A percentile compares a stretch with the other conserved stretches of the same genome.
Evolutionary conservation across 2,888 invertebrate species (phyloP).

Genomic region (Heterodera filipjevi): DNA sequence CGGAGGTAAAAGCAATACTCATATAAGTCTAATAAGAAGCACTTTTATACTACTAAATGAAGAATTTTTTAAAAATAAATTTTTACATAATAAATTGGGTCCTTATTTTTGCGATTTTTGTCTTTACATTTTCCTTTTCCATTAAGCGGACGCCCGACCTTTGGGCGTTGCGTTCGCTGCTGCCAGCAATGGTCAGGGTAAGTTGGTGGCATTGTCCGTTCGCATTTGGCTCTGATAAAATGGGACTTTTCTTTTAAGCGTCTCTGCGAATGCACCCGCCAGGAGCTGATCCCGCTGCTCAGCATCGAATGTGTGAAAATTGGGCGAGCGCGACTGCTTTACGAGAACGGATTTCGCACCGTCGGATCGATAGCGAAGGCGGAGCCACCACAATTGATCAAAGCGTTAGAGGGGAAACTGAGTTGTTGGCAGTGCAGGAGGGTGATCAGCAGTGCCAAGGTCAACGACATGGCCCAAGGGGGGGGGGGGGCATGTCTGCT

Average conservation of each 20-base stretch:
- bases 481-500: no score
- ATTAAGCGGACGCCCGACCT: constrained; percentile 75
- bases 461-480: constrained; percentile 65
- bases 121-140: background rate
- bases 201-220: no score
- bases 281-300: constrained; percentile 81
- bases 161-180: constrained; percentile 80
- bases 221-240: no score
- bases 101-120: background rate
- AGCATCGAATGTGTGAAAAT: constrained; percentile 86
- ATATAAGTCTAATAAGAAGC: no score
- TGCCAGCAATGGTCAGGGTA: constrained; percentile 73
- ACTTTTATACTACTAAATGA: no score
- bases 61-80: no score
- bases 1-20: no score
- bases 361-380: constrained; percentile 68
- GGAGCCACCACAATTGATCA: constrained; percentile 70
- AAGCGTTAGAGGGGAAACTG: constrained; percentile 42
- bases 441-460: constrained; percentile 85
- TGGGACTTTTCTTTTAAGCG: constrained; percentile 68
- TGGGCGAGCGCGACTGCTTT: constrained; percentile 83
- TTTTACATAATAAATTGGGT: background rate
- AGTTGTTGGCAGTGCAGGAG: constrained; percentile 74
- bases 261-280: constrained; percentile 80
- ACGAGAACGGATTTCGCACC: constrained; percentile 78